Conservation (phyloP, 2,113 vertebrate species). For the Ranitomeya variabilis region DNA sequence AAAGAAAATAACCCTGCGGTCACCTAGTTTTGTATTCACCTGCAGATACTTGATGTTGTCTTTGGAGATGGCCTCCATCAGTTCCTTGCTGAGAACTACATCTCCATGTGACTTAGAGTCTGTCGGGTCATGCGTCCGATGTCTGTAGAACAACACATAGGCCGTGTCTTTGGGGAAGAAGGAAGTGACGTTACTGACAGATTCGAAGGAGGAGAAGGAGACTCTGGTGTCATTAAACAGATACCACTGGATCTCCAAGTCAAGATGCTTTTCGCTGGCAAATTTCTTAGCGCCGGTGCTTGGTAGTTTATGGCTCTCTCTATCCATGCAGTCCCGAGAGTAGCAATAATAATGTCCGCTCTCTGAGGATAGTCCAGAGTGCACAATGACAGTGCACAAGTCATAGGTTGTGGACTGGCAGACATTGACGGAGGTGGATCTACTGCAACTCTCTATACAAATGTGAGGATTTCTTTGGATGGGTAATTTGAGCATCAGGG, state of each 20-base stretch:
- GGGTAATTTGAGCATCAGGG: slow-evolving; percentile 74
- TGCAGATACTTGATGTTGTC: slow-evolving; percentile 82
- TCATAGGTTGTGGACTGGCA: slow-evolving; percentile 71
- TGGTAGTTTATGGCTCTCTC: rapidly evolving
- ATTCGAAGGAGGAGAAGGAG: slow-evolving; percentile 81
- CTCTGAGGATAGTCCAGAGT: slow-evolving; percentile 79
- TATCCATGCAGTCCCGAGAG: slow-evolving; percentile 71
- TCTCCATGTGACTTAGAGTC: slow-evolving; percentile 58
- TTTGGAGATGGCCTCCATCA: slow-evolving; percentile 83
- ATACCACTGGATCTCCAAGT: slow-evolving; percentile 78
- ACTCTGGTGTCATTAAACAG: slow-evolving; percentile 83
- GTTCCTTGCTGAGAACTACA: slow-evolving; percentile 72
- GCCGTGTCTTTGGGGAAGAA: slow-evolving; percentile 83
- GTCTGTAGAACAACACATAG: slow-evolving; percentile 78
- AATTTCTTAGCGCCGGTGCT: rapidly evolving
- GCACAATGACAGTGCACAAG: slow-evolving; percentile 80
- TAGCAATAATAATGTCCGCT: slow-evolving; percentile 85
- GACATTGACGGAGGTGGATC: slow-evolving; percentile 31
- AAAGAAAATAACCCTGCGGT: too few relatives aligned
- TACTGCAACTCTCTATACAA: slow-evolving; percentile 45
- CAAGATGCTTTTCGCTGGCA: slow-evolving; percentile 59
- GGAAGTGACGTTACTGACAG: slow-evolving; percentile 78
- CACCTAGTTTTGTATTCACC: slow-evolving; percentile 64
- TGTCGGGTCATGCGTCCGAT: slow-evolving; percentile 61
- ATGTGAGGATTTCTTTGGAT: slow-evolving; percentile 61